These are phyloP conservation scores for Phalera bucephala DNA, from an alignment of 2,888 invertebrate genomes.

Conservation along the genomic window DNA sequence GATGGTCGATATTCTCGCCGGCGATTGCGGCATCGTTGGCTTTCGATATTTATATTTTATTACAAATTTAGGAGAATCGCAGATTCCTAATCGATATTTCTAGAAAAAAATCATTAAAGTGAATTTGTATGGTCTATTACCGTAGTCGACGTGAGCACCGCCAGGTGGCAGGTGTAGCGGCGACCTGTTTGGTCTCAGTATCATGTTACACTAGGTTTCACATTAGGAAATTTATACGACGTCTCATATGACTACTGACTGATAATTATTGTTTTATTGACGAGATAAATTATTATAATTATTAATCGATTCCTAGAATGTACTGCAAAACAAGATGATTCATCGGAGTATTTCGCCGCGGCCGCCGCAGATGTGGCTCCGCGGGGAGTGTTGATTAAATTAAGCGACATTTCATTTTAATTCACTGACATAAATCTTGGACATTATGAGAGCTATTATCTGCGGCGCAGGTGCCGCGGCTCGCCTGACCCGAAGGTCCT, in stretches of 20 bases:
- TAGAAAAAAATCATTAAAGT: constrained; percentile 48
- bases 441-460: constrained; percentile 65
- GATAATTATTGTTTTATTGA: constrained; percentile 79
- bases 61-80: constrained; percentile 6
- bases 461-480: constrained; percentile 54
- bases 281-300: constrained; percentile 75
- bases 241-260: constrained; percentile 76
- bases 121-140: constrained; percentile 65
- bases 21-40: background rate
- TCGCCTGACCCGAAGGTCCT: constrained; percentile 54
- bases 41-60: constrained; percentile 14
- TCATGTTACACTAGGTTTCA: constrained; percentile 79
- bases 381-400: constrained; percentile 72
- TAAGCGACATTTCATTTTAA: constrained; percentile 78
- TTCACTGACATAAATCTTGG: constrained; percentile 67
- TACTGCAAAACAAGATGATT: constrained; percentile 79
- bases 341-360: constrained; percentile 58
- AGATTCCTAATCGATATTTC: constrained; percentile 49
- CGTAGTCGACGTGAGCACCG: constrained; percentile 59
- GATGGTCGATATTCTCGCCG: background rate
- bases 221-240: constrained; percentile 81
- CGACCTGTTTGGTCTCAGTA: constrained; percentile 65
- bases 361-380: constrained; percentile 56
- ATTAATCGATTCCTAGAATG: constrained; percentile 74
- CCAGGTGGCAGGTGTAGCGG: constrained; percentile 74